Conservation (phyloP, 2,888 invertebrate species). For the Sepioteuthis lessoniana region DNA sequence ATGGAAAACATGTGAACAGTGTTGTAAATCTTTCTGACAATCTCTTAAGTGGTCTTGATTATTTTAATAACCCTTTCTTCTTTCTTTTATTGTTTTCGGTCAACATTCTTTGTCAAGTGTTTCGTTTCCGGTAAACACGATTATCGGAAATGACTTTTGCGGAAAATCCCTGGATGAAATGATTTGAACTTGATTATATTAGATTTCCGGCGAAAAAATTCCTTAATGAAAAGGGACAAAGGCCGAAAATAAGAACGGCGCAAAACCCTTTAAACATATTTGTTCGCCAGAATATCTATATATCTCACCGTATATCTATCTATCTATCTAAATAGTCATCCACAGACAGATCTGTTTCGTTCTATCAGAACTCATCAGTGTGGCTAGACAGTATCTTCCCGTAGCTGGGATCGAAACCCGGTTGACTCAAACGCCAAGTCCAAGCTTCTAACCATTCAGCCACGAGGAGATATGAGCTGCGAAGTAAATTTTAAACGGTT, state of each 20-base stretch:
- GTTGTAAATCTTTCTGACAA: not conserved
- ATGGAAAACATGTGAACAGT: not conserved
- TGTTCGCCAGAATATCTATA: not conserved
- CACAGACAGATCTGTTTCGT: too few relatives aligned
- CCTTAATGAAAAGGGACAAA: not conserved
- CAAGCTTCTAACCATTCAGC: too few relatives aligned
- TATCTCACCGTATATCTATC: not conserved
- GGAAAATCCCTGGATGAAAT: not conserved
- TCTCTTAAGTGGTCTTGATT: not conserved
- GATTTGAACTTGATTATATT: not conserved
- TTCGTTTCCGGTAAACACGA: constrained; percentile 15
- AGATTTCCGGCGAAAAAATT: not conserved
- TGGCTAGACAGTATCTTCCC: too few relatives aligned
- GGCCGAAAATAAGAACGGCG: too few relatives aligned
- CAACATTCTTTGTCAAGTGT: not conserved
- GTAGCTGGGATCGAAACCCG: too few relatives aligned
- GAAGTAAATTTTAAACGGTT: too few relatives aligned
- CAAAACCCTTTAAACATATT: not conserved
- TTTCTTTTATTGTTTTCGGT: not conserved
- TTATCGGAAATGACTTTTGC: not conserved
- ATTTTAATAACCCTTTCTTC: not conserved
- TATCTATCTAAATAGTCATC: too few relatives aligned
- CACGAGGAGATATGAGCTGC: too few relatives aligned
- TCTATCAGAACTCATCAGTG: too few relatives aligned
- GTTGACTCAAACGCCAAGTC: too few relatives aligned